Percentiles rank a stretch among this genome's conserved stretches.
Evolutionary conservation across 1,140 invertebrate genomes (phyloP).

Genomic region (Pseudomyrmex dendroicus): DNA sequence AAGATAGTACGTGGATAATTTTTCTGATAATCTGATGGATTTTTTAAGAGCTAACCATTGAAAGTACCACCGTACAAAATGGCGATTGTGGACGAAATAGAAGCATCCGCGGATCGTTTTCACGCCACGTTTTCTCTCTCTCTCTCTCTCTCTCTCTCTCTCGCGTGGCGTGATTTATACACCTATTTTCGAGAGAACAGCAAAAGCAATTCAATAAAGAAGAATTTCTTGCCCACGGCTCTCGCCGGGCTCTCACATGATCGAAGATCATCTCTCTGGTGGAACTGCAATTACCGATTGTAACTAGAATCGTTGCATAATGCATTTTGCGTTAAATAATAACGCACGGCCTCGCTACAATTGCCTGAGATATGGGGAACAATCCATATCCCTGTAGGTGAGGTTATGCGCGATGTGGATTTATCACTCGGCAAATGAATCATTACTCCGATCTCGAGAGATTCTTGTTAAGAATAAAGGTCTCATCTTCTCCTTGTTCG

Average conservation of each 20-base stretch:
- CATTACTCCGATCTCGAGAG: slow-evolving; percentile 37
- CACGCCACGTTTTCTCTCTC: slow-evolving; percentile 14
- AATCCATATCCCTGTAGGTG: slow-evolving; percentile 41
- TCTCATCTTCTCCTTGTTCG: slow-evolving; percentile 43
- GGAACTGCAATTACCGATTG: slow-evolving; percentile 59
- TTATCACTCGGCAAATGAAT: slow-evolving; percentile 53
- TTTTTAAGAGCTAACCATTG: slow-evolving; percentile 9
- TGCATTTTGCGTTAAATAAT: slow-evolving; percentile 57
- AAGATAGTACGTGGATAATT: no score
- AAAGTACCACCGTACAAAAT: slow-evolving; percentile 28
- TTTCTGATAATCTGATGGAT: not conserved
- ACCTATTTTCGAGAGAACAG: slow-evolving; percentile 55
- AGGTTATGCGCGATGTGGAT: slow-evolving; percentile 47
- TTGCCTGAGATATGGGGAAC: slow-evolving; percentile 50
- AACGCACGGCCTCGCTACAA: slow-evolving; percentile 50
- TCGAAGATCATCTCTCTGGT: slow-evolving; percentile 51
- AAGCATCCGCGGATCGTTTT: slow-evolving; percentile 50
- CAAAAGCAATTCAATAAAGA: slow-evolving; percentile 57
- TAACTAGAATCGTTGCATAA: slow-evolving; percentile 61
- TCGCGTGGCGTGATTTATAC: slow-evolving; percentile 50
- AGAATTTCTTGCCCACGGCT: slow-evolving; percentile 59
- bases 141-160: no score
- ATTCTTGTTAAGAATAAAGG: slow-evolving; percentile 55
- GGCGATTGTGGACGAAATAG: slow-evolving; percentile 34
- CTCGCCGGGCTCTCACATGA: slow-evolving; percentile 32